These are phyloP conservation scores for Leptoteleia sp. DNA, from an alignment of 1,140 invertebrate species.

Conservation along the genomic window DNA sequence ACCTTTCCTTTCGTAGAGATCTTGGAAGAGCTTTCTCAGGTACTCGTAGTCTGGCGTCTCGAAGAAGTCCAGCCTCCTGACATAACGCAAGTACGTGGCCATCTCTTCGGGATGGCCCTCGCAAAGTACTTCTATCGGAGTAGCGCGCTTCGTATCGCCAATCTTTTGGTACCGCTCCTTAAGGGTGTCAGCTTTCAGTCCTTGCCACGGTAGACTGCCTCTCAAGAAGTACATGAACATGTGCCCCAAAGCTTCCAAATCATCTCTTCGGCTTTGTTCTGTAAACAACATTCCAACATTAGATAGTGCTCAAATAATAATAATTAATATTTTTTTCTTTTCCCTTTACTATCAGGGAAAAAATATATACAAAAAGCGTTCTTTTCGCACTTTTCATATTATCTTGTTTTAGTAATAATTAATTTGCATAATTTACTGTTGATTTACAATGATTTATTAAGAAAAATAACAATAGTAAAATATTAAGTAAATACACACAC, in stretches of 20 bases:
- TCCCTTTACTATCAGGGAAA: no score
- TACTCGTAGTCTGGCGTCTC: constrained; percentile 99
- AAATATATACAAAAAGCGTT: no score
- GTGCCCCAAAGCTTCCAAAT: constrained; percentile 99
- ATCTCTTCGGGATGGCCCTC: constrained; percentile 99
- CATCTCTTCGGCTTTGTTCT: constrained; percentile 99
- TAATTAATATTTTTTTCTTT: no score
- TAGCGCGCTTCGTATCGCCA: constrained; percentile 98
- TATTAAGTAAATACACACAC: no score
- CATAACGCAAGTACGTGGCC: constrained; percentile 98
- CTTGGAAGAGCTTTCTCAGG: constrained; percentile 96
- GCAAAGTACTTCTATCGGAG: constrained; percentile 98
- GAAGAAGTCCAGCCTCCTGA: constrained; percentile 98
- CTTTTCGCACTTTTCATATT: no score
- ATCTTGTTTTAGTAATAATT: no score
- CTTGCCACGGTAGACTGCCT: constrained; percentile 99
- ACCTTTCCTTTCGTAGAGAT: constrained; percentile 95
- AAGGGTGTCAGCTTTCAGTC: constrained; percentile 99
- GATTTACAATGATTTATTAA: no score
- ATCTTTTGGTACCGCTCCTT: constrained; percentile 99
- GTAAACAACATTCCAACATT: no score
- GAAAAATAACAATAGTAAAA: no score
- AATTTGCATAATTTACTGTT: no score
- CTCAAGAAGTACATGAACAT: constrained; percentile 99
- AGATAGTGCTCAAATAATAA: no score